phyloP scores from a whole-genome alignment of 2,888 invertebrate species.

The Smittia sp. region DNA sequence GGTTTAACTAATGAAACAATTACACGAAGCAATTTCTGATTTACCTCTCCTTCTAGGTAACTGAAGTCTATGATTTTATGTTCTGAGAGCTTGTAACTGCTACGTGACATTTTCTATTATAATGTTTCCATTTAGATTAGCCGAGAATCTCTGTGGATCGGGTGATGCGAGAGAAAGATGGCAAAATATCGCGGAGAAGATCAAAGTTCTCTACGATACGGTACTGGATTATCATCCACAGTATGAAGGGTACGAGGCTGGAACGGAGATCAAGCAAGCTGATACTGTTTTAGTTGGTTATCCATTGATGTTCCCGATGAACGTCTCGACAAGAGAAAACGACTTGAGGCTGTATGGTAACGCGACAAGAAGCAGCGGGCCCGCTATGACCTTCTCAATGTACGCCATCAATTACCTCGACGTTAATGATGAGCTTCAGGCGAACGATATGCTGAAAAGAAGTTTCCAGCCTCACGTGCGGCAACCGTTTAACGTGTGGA shows the following conservation, averaged over 20 bases:
- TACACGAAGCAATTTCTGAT: no score
- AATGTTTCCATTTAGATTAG: no score
- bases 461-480: slow-evolving; percentile 58
- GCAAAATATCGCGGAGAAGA: slow-evolving; percentile 57
- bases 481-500: slow-evolving; percentile 63
- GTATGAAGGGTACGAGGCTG: slow-evolving; percentile 55
- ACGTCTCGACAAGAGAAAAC: slow-evolving; percentile 56
- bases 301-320: slow-evolving; percentile 59
- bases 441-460: slow-evolving; percentile 55
- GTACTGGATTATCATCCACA: slow-evolving; percentile 60
- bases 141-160: no score
- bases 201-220: slow-evolving; percentile 57
- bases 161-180: slow-evolving; percentile 45
- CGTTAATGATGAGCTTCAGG: slow-evolving; percentile 52
- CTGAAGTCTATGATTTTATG: no score
- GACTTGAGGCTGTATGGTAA: slow-evolving; percentile 59
- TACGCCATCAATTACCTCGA: slow-evolving; percentile 59
- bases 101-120: no score
- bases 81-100: no score
- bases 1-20: no score
- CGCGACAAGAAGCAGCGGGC: slow-evolving; percentile 57
- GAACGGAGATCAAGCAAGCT: slow-evolving; percentile 59
- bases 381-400: slow-evolving; percentile 66
- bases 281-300: slow-evolving; percentile 60
- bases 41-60: no score